Evolutionary conservation across 2,888 invertebrate genomes (phyloP).

Genomic region (Dryococelus australis): DNA sequence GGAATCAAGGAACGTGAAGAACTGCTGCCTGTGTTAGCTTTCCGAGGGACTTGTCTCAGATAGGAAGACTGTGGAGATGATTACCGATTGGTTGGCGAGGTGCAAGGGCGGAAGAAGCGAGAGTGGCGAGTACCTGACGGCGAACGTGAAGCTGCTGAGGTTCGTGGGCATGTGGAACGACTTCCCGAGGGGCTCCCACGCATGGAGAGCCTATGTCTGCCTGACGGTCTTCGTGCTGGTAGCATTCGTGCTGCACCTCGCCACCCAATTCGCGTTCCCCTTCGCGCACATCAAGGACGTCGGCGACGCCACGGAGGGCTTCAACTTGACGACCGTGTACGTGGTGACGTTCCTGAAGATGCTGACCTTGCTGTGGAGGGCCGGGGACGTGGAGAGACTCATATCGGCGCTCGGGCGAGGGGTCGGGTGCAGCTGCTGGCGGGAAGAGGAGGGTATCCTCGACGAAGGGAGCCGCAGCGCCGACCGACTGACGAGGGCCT

Average conservation of each 20-base stretch:
- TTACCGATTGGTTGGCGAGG: neutral
- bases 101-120: neutral
- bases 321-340: neutral
- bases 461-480: neutral
- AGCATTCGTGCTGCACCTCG: neutral
- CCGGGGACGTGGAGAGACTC: neutral
- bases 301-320: neutral
- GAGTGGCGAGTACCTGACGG: neutral
- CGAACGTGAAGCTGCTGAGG: neutral
- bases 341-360: neutral
- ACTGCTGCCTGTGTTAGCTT: too few species aligned
- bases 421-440: neutral
- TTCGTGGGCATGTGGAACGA: constrained; percentile 16
- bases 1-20: too few species aligned
- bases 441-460: neutral
- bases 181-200: neutral
- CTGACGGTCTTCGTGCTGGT: neutral
- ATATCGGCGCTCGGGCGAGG: neutral
- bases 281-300: neutral
- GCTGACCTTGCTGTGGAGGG: neutral
- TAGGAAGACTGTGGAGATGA: too few species aligned
- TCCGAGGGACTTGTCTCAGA: too few species aligned
- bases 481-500: neutral
- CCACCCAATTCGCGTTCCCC: neutral
- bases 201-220: neutral